Base-by-base conservation (phyloP, 2,888 invertebrate genomes). In the Himalopsyche tibetana region DNA sequence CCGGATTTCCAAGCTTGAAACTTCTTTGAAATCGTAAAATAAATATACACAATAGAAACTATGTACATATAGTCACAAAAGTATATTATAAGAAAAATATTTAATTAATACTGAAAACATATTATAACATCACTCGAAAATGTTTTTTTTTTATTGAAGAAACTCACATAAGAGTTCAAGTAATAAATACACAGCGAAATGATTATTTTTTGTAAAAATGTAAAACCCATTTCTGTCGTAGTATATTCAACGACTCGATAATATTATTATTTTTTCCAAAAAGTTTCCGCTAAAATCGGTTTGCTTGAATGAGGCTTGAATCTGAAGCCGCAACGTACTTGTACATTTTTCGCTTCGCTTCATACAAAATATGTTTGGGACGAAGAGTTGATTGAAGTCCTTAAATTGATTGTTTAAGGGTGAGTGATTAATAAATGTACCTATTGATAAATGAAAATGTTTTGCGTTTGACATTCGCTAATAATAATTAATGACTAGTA, bases 391-490 rank as follows among this genome's bases (percentile, higher is more conserved):
- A 74, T 74, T 74, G 74, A 74, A 36, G 74, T 36, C 74, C 74
- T 74, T 74, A 74, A 74, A 74, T 74, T 74, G 74, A 74, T 74
- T 74, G 74, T 74, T 74, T 74, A 36, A 74, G 74, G 36, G 19
- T 74, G 36, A 74, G 36, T 36, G 36, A 74, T 74, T 74, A 74
- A 74, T 74, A 74, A 74, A 74, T 74, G 74, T 74, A 74, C 74
- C 74, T 74, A 74, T 74, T 74, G 74, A 74, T 74, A 74, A 74
- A 74, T 74, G 74, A 74, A 74, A 74, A 74, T 74, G 36, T 74
- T 74, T 74, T 74, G 74, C 38, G 74, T 74, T 74, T 74, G 74
- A 74, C 74, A 74, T 74, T 74, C 74, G 36, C 38, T 74, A 74
- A 74, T 74, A 74, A 74, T 74, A 74, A 74, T 74, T 74, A 74